phyloP scores from a whole-genome alignment of 2,113 vertebrate species.

The Myrmophylax atrothorax region DNA sequence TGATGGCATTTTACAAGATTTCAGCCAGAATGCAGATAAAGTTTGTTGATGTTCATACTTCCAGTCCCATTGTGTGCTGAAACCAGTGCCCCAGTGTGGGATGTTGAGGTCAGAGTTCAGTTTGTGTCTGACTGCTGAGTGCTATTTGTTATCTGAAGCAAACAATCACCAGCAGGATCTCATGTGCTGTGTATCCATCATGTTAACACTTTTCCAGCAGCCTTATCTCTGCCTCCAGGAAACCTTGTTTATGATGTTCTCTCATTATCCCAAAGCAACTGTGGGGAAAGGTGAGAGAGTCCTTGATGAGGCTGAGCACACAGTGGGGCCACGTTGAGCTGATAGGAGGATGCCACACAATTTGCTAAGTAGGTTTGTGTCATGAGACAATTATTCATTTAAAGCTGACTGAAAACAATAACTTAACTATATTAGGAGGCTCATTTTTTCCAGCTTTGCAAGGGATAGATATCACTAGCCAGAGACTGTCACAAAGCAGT shows the following conservation, averaged over 20 bases:
- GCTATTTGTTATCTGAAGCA: slow-evolving; percentile 19
- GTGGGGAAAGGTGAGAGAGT: slow-evolving; percentile 59
- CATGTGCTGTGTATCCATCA: slow-evolving; percentile 37
- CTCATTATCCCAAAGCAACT: slow-evolving; percentile 47
- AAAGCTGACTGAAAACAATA: neutral
- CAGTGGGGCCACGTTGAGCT: neutral
- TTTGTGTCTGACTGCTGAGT: slow-evolving; percentile 31
- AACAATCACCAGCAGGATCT: slow-evolving; percentile 29
- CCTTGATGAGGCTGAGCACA: slow-evolving; percentile 56
- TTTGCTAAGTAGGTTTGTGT: neutral
- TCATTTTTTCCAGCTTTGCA: neutral
- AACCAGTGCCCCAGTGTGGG: neutral
- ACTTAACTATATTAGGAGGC: neutral
- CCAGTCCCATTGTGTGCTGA: neutral
- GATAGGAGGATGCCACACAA: neutral
- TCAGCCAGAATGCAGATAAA: neutral
- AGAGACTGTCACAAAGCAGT: neutral
- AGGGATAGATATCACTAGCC: neutral
- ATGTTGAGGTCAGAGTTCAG: slow-evolving; percentile 28
- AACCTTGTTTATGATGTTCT: slow-evolving; percentile 50
- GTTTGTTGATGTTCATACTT: neutral
- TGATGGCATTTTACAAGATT: neutral
- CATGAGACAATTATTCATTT: neutral
- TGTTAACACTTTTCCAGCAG: slow-evolving; percentile 52
- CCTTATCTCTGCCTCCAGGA: slow-evolving; percentile 61